Conservation (phyloP, 2,888 invertebrate genomes). For the Metopia argyrocephala region DNA sequence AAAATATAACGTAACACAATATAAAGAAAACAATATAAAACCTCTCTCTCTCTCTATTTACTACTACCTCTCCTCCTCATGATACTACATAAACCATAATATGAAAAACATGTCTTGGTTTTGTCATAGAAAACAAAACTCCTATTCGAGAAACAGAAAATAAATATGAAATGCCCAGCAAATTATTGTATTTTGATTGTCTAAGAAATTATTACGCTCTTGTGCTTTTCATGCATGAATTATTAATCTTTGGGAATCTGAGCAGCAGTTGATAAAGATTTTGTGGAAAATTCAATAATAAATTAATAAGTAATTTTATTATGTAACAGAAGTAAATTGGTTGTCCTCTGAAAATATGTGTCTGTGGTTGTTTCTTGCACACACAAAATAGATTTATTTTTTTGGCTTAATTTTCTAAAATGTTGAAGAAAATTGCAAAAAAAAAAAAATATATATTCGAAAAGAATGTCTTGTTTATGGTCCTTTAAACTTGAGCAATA, state of each 20-base stretch:
- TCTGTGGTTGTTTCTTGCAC: neutral
- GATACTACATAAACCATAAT: conserved; percentile 3
- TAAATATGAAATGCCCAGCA: neutral
- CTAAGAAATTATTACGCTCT: neutral
- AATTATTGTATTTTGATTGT: neutral
- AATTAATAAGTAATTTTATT: neutral
- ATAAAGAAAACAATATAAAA: conserved; percentile 21
- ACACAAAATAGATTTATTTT: neutral
- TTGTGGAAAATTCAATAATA: neutral
- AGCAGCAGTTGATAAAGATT: neutral
- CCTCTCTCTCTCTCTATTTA: neutral
- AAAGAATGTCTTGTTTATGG: too few relatives aligned
- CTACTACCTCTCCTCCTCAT: neutral
- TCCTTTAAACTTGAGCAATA: too few relatives aligned
- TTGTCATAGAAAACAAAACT: too few relatives aligned
- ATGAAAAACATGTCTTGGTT: conserved; percentile 37
- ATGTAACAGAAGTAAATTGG: neutral
- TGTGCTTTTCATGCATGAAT: neutral
- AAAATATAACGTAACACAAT: neutral
- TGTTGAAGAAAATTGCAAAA: too few relatives aligned
- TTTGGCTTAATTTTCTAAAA: too few relatives aligned
- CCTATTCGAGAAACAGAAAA: neutral
- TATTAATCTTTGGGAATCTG: neutral
- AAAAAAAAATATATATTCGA: too few relatives aligned
- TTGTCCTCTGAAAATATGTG: neutral